These are phyloP conservation scores for Tonatia bakeri DNA, from an alignment of 2,113 vertebrate species.

Conservation along the genomic window DNA sequence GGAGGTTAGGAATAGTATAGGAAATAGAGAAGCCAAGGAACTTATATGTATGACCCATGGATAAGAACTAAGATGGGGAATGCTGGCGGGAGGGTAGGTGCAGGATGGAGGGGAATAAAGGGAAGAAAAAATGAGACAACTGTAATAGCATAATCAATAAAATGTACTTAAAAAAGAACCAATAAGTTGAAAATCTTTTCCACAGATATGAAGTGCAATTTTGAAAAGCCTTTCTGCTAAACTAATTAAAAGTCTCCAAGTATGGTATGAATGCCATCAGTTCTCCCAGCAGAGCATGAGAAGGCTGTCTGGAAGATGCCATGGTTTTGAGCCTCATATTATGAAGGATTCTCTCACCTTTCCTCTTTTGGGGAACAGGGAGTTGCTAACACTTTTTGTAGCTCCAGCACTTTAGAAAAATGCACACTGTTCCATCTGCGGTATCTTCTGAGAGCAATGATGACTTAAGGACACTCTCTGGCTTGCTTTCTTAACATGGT, in stretches of 20 bases:
- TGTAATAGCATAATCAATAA: too few species aligned
- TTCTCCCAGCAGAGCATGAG: neutral
- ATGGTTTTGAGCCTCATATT: neutral
- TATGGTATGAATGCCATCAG: neutral
- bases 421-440: neutral
- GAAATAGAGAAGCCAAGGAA: too few species aligned
- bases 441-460: neutral
- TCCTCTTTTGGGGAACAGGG: neutral
- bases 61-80: too few species aligned
- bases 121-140: too few species aligned
- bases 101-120: too few species aligned
- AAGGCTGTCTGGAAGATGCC: neutral
- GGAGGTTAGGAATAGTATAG: too few species aligned
- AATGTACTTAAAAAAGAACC: neutral
- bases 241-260: neutral
- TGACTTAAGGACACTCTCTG: neutral
- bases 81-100: too few species aligned
- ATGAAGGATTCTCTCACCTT: neutral
- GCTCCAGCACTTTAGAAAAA: neutral
- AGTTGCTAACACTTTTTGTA: neutral
- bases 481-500: neutral
- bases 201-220: neutral
- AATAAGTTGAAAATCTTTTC: neutral
- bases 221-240: neutral
- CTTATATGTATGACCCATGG: too few species aligned